These are phyloP conservation scores for Blomia tropicalis DNA, from an alignment of 2,888 invertebrate genomes.

Conservation along the genomic window DNA sequence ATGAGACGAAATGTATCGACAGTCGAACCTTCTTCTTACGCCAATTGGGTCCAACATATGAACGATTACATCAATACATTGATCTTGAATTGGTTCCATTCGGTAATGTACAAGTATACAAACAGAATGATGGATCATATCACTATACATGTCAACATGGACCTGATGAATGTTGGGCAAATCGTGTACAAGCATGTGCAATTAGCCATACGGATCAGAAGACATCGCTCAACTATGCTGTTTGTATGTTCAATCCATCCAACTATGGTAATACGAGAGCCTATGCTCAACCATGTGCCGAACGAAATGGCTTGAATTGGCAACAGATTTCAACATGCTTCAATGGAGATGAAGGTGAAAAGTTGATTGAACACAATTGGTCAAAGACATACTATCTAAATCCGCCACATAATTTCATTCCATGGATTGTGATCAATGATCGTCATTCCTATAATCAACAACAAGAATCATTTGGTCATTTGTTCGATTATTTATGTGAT, in stretches of 20 bases:
- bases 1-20: constrained; percentile 15
- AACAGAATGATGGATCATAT: constrained; percentile 4
- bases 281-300: too few species aligned
- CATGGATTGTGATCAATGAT: not conserved
- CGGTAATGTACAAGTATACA: constrained; percentile 15
- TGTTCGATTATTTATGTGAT: not conserved
- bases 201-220: too few species aligned
- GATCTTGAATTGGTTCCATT: constrained; percentile 12
- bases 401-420: not conserved
- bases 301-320: too few species aligned
- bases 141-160: constrained; percentile 28
- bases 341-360: too few species aligned
- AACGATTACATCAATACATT: constrained; percentile 5
- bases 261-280: too few species aligned
- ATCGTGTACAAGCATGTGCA: constrained; percentile 26
- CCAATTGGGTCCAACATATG: constrained; percentile 10
- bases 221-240: too few species aligned
- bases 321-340: too few species aligned
- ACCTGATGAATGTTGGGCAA: constrained; percentile 28
- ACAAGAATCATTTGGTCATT: not conserved
- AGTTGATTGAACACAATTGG: not conserved
- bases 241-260: too few species aligned
- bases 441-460: not conserved
- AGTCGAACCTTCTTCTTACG: constrained; percentile 9
- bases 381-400: not conserved